phyloP scores from a whole-genome alignment of 2,113 vertebrate genomes.

The Columba janthina region DNA sequence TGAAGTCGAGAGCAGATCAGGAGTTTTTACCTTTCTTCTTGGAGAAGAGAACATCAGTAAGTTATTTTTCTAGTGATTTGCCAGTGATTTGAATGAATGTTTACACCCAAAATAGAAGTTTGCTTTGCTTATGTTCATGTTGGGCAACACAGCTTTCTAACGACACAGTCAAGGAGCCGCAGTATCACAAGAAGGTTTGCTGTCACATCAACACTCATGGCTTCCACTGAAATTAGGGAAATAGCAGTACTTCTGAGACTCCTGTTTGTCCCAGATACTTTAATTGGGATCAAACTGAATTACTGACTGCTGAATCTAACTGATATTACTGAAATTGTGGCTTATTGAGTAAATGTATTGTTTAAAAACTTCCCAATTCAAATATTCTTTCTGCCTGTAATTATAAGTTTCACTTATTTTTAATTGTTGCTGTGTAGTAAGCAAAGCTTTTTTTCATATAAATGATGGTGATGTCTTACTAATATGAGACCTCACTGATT shows the following conservation, averaged over 20 bases:
- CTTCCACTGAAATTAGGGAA: neutral
- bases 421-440: neutral
- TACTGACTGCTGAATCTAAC: neutral
- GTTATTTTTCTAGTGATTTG: constrained; percentile 36
- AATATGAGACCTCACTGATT: neutral
- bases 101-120: neutral
- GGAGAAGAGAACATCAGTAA: constrained; percentile 16
- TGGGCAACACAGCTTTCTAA: neutral
- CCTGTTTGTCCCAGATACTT: neutral
- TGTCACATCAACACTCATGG: neutral
- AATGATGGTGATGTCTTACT: neutral
- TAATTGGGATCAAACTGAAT: neutral
- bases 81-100: neutral
- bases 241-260: neutral
- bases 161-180: neutral
- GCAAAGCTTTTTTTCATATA: neutral
- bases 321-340: neutral
- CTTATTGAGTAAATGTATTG: neutral
- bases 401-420: neutral
- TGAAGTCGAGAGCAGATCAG: neutral
- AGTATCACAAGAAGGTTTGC: neutral
- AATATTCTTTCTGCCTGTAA: neutral
- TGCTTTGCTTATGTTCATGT: neutral
- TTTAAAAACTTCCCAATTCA: neutral
- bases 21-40: constrained; percentile 37